phyloP scores from a whole-genome alignment of 2,113 vertebrate species.

The Halichoerus grypus region DNA sequence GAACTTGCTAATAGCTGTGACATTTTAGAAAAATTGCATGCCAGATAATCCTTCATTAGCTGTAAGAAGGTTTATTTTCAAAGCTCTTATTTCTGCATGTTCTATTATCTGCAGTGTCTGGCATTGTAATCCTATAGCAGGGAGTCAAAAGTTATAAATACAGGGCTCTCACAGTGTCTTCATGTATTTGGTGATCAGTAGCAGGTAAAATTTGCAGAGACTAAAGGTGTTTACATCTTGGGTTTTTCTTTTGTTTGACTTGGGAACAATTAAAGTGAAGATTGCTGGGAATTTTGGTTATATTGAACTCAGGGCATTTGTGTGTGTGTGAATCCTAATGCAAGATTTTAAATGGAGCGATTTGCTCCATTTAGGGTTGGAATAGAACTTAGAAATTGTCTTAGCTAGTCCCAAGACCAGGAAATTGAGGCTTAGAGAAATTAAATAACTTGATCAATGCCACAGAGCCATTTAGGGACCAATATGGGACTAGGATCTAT shows the following conservation, averaged over 20 bases:
- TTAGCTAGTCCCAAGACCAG: neutral
- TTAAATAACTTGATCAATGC: neutral
- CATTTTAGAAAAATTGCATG: slow-evolving; percentile 63
- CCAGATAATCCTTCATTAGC: slow-evolving; percentile 65
- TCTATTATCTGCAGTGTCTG: slow-evolving; percentile 49
- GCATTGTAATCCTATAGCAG: slow-evolving; percentile 52
- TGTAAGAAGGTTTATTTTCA: slow-evolving; percentile 68
- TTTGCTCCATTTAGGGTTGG: neutral
- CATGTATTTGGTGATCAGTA: neutral
- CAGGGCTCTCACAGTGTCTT: neutral
- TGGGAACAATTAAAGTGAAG: slow-evolving; percentile 49
- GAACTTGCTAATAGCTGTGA: slow-evolving; percentile 54
- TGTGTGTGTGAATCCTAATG: slow-evolving; percentile 7
- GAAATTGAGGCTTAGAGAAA: neutral
- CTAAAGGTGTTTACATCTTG: slow-evolving; percentile 1
- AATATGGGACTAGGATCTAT: neutral
- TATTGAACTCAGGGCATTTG: neutral
- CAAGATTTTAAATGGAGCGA: neutral
- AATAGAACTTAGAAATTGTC: slow-evolving; percentile 24
- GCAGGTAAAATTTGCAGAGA: slow-evolving; percentile 54
- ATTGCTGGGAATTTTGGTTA: slow-evolving; percentile 38
- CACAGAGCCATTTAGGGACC: neutral
- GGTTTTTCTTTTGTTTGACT: slow-evolving; percentile 46
- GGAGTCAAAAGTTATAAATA: slow-evolving; percentile 43
- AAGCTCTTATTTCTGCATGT: slow-evolving; percentile 55